Evolutionary conservation across 1,140 invertebrate species (phyloP), one percentile per base, ranked within the genome.

Genomic region (Danaus plexippus): DNA sequence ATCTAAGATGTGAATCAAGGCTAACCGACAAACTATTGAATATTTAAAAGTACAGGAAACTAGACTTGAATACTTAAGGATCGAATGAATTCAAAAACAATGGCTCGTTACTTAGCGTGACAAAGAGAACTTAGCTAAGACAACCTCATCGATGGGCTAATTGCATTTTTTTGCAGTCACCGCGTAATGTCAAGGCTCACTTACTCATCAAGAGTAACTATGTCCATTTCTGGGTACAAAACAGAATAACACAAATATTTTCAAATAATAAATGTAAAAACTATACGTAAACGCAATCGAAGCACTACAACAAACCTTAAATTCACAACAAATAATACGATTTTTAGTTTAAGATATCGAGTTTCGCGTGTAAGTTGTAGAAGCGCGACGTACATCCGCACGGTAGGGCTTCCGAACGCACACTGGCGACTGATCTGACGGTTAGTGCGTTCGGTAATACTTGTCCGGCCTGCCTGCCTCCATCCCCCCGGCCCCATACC

Each of bases 101-200:
- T 85, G 74, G 71, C 67, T 73, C 71, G 68, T 74, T 68, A 68
- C 59, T 72, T 55, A 58, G 65, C 71, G 22, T 32, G 22, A 32
- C 22, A 32, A 32, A 86, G 75, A 75, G 76, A 77, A 73, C 80
- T 77, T 73, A 74, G 66, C 64, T 71, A 69, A 74, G 73, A 70
- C 70, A 78, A 57, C 70, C 64, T 72, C 76, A 73, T 73, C 73
- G 72, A 77, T 75, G 73, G 69, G 58, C 67, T 84, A 84, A 84
- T 84, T 86, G 71, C 73, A 76, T 73, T 80, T 83, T 32, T 85
- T 81, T 83, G 66, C 75, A 70, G 75, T 78, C 77, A 81, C 70
- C 75, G 70, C 67, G 72, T 74, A 78, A 75, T 77, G 73, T 71
- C 80, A 78, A 81, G 80, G 79, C 66, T 71, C 75, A 81, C 79